Conservation (phyloP, 2,797 vertebrate species). For the Lepilemur septentrionalis region DNA sequence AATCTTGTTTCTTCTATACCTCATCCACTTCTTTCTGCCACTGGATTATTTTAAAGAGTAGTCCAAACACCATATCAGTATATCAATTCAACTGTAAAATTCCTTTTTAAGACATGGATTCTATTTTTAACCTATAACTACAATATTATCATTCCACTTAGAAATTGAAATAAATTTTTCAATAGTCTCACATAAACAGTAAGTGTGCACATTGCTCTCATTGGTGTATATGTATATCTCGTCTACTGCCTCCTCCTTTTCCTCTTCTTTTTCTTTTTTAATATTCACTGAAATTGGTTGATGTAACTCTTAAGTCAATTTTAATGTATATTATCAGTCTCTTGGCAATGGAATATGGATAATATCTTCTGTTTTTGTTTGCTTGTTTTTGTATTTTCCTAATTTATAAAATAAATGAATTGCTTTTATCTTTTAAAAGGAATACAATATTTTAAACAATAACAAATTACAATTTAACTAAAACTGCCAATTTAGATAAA, state of each 20-base stretch:
- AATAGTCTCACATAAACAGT: not conserved
- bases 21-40: not conserved
- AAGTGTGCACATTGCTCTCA: not conserved
- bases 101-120: not conserved
- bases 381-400: not conserved
- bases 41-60: not conserved
- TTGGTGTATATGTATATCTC: not conserved
- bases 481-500: not conserved
- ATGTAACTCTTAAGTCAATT: not conserved
- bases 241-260: accelerated
- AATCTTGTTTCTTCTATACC: not conserved
- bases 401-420: conserved; percentile 5
- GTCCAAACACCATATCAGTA: not conserved
- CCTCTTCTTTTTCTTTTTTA: not conserved
- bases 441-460: not conserved
- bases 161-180: not conserved
- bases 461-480: not conserved
- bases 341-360: not conserved
- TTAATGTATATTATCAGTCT: not conserved
- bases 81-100: not conserved
- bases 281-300: not conserved
- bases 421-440: conserved; percentile 28
- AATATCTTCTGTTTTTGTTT: not conserved
- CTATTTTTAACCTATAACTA: not conserved
- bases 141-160: not conserved